Percentiles rank a stretch among this genome's conserved stretches.
Conservation (phyloP, 2,797 vertebrate genomes). For the Syncerus caffer region DNA sequence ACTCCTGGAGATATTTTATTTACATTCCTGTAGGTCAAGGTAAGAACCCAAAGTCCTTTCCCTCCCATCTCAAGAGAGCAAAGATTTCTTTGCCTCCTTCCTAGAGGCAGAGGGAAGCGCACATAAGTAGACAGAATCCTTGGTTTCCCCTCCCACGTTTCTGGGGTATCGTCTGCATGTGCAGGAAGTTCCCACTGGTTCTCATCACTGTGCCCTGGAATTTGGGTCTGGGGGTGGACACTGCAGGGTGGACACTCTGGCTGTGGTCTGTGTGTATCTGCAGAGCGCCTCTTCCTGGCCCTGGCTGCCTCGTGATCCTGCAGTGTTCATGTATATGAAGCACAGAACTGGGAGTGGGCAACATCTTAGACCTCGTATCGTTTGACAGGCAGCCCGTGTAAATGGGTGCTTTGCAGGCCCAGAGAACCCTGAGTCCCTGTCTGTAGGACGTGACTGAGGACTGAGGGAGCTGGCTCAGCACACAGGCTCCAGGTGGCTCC, state of each 20-base stretch:
- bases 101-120: neutral
- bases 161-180: accelerated
- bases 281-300: neutral
- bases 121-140: neutral
- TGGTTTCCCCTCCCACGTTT: neutral
- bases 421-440: neutral
- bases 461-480: neutral
- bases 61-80: neutral
- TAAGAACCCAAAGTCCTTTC: neutral
- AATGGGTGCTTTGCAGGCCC: neutral
- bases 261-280: neutral
- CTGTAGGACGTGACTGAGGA: neutral
- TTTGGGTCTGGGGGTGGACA: neutral
- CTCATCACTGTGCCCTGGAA: neutral
- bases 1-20: neutral
- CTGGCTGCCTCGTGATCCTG: neutral
- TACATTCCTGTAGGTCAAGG: neutral
- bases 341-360: too few relatives aligned
- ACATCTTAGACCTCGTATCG: neutral
- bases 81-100: neutral
- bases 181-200: neutral
- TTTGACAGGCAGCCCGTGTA: accelerated
- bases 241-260: neutral
- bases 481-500: too few relatives aligned
- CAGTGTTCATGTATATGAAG: neutral